Conservation (phyloP, 2,797 vertebrate species). For the Molossus molossus region DNA sequence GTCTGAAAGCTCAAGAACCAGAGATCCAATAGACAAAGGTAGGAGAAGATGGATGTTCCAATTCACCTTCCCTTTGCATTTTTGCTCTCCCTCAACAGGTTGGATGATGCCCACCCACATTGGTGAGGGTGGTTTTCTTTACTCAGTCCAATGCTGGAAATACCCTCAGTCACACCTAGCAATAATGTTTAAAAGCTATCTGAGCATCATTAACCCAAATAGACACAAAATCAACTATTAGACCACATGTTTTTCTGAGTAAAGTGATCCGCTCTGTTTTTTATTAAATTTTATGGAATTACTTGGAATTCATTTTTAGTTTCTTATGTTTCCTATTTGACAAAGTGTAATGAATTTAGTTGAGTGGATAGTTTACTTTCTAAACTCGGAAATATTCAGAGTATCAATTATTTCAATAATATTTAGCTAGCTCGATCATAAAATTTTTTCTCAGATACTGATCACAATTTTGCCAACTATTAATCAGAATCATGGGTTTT, state of each 20-base stretch:
- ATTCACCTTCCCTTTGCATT: not conserved
- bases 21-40: too few relatives aligned
- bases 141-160: not conserved
- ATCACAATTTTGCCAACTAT: not conserved
- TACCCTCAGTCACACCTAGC: not conserved
- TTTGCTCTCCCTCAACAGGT: not conserved
- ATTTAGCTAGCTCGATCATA: not conserved
- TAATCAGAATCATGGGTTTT: not conserved
- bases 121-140: not conserved
- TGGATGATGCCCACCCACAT: not conserved
- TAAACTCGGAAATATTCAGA: not conserved
- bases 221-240: not conserved
- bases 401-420: not conserved
- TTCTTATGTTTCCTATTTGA: not conserved
- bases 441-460: not conserved
- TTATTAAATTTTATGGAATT: not conserved
- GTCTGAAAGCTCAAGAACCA: too few relatives aligned
- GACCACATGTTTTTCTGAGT: not conserved
- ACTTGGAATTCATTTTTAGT: not conserved
- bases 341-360: not conserved
- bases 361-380: not conserved
- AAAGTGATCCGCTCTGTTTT: not conserved
- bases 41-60: not conserved
- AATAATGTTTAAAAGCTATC: not conserved
- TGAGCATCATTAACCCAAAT: not conserved